Base-by-base conservation (phyloP, 2,888 invertebrate species). In the Hypolimnas misippus region DNA sequence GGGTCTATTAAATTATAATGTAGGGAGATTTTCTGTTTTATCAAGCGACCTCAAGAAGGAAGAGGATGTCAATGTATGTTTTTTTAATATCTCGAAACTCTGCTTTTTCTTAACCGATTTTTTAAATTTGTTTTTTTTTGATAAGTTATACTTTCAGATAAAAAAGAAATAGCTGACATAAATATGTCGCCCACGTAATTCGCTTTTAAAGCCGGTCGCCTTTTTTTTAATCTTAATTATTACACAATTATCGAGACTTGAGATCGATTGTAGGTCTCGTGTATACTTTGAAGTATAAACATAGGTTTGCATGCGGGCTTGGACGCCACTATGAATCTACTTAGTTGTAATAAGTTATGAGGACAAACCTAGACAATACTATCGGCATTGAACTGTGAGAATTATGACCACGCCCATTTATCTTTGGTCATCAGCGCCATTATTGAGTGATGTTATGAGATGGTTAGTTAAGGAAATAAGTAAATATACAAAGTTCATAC, bases 371-470 rank as follows among this genome's bases (percentile, higher is more conserved):
- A 66, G 50, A 54, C 52, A 4, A 29, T 4, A 57, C 31, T 31
- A n/a, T 57, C 55, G 56, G 55, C 66, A 57, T 61, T 66, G 50
- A 63, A 58, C 63, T 59, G 58, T 66, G 66, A 63, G 65, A 63
- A 66, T 54, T 29, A 31, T 54, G 38, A 25, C 44, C 40, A 58
- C 58, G 25, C 59, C 62, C 25, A 58, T 62, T 62, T 57, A 58
- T 55, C 49, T 62, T 62, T 62, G 52, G 44, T 17, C 10, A 12
- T 42, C 16, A 42, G 16, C 4, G 3, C 17, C 16, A 42, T 42
- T 42, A 8, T 17, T 17, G 42, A 42, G 17, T 42, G 14, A n/a
- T 6, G n/a, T 35, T 1, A 35, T 12, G 12, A 4, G 5, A 38
- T 38, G 16, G 2, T 5, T 16, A 42, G 14, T 16, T 7, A 42